Evolutionary conservation across 92 coral and sea anemone species (phyloP).

Genomic region (Zoanthus gigantus): DNA sequence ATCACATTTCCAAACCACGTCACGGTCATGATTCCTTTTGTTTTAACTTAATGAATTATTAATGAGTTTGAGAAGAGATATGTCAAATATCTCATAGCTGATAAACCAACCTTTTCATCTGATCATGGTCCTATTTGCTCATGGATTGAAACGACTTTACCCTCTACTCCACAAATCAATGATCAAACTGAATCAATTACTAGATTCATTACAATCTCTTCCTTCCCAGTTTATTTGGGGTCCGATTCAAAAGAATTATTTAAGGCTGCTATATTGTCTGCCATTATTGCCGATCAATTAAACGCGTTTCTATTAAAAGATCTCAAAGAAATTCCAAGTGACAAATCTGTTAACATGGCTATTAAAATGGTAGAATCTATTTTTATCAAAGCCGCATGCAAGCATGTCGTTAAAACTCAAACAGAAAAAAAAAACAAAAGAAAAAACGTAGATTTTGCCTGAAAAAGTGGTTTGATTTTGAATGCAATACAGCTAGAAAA

Average conservation of each 20-base stretch:
- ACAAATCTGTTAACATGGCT: slow-evolving; percentile 25
- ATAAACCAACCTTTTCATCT: slow-evolving; percentile 32
- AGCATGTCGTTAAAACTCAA: slow-evolving; percentile 19
- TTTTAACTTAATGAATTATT: too few species aligned
- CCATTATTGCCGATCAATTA: slow-evolving; percentile 14
- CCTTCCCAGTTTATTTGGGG: slow-evolving; percentile 24
- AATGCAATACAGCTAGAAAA: slow-evolving; percentile 30
- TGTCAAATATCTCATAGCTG: too few species aligned
- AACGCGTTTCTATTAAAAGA: slow-evolving; percentile 15
- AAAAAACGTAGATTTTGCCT: slow-evolving; percentile 24
- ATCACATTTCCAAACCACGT: too few species aligned
- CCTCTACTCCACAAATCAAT: slow-evolving; percentile 3
- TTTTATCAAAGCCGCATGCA: slow-evolving; percentile 6
- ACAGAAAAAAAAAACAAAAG: slow-evolving; percentile 4
- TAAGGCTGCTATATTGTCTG: slow-evolving; percentile 12
- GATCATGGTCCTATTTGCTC: slow-evolving; percentile 25
- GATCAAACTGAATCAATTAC: background rate
- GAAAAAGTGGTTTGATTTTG: slow-evolving; percentile 24
- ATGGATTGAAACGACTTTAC: slow-evolving; percentile 1
- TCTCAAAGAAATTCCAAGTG: slow-evolving; percentile 9
- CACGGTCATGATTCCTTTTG: too few species aligned
- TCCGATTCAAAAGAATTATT: slow-evolving; percentile 16
- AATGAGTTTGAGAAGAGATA: too few species aligned
- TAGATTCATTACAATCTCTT: slow-evolving; percentile 13
- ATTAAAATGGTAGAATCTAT: slow-evolving; percentile 20